Evolutionary conservation across 1,140 invertebrate genomes (phyloP).

Genomic region (Drosophila grimshawi): DNA sequence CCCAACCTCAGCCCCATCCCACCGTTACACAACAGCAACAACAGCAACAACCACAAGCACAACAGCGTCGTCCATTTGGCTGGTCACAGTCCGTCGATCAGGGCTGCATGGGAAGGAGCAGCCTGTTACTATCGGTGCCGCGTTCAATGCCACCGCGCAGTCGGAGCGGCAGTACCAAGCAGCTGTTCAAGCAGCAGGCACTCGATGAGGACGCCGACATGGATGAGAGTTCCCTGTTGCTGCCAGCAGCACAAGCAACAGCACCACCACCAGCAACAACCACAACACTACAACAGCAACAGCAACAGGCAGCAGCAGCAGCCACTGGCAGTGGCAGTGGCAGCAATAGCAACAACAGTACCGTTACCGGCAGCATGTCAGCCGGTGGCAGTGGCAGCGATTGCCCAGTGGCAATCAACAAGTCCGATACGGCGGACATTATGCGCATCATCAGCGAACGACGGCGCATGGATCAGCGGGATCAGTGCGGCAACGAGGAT

Average conservation of each 20-base stretch:
- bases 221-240: conserved; percentile 78
- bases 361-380: neutral
- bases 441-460: conserved; percentile 83
- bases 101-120: conserved; percentile 61
- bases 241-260: conserved; percentile 48
- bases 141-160: conserved; percentile 81
- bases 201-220: conserved; percentile 82
- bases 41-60: conserved; percentile 17
- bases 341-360: conserved; percentile 6
- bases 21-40: neutral
- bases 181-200: conserved; percentile 84
- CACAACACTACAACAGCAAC: neutral
- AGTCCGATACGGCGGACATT: conserved; percentile 82
- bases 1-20: neutral
- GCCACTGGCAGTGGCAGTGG: conserved; percentile 7
- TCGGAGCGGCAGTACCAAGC: conserved; percentile 83
- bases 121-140: conserved; percentile 76
- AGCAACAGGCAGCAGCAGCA: neutral
- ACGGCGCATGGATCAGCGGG: conserved; percentile 78
- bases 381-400: conserved; percentile 1
- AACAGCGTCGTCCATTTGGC: conserved; percentile 63
- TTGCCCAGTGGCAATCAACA: conserved; percentile 40
- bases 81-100: conserved; percentile 82
- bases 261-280: neutral
- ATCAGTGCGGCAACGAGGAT: conserved; percentile 73